Evolutionary conservation across 2,797 vertebrate species (phyloP).

Genomic region (Falco peregrinus): DNA sequence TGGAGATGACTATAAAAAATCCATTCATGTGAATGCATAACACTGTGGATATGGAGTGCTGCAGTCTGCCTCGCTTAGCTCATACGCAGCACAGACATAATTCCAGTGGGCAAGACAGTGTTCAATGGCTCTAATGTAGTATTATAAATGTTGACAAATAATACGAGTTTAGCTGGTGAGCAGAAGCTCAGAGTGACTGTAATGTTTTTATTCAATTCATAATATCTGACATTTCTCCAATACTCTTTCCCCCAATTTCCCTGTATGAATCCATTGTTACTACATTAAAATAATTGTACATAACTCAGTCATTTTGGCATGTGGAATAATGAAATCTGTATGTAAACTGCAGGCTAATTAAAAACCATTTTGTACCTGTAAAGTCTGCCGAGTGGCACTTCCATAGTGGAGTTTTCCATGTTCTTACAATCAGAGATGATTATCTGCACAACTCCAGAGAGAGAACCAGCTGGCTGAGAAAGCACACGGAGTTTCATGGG

Average conservation of each 20-base stretch:
- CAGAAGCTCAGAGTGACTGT: background rate
- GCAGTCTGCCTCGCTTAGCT: background rate
- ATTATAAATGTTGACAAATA: slow-evolving; percentile 30
- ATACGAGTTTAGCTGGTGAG: background rate
- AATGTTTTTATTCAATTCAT: background rate
- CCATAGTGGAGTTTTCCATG: background rate
- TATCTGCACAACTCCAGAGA: background rate
- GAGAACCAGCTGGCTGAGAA: background rate
- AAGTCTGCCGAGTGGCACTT: background rate
- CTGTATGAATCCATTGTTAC: background rate
- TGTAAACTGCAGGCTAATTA: background rate
- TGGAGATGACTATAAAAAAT: background rate
- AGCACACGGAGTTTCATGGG: background rate
- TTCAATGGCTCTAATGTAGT: background rate
- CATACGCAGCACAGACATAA: background rate
- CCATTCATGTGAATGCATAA: background rate
- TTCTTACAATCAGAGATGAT: background rate
- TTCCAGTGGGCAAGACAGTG: background rate
- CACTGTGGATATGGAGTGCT: background rate
- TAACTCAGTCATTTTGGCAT: background rate
- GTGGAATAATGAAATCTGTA: background rate
- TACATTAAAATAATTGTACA: background rate
- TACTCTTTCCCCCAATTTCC: background rate
- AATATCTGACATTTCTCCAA: slow-evolving; percentile 3
- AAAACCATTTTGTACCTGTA: background rate